Evolutionary conservation across 2,113 vertebrate genomes (phyloP), one percentile per base, ranked within the genome.

Genomic region (Eudorcas thomsonii): DNA sequence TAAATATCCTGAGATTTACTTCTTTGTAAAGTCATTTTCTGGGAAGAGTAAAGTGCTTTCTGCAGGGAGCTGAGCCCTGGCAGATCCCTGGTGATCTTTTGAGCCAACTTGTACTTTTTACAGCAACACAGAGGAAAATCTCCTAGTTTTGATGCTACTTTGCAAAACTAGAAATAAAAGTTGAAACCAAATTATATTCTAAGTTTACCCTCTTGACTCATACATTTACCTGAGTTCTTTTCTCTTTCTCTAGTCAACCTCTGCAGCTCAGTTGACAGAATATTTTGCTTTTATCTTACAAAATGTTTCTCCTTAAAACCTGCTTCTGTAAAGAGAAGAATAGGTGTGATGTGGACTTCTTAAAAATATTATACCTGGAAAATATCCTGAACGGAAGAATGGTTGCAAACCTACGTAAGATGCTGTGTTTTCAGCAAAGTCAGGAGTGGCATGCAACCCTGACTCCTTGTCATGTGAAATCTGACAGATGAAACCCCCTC

Each of bases 221-320:
- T 48, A 4, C n/a, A 25, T 52, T 88, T 83, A 59, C 55, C 55
- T 19, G 26, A 23, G 8, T 36, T 84, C 26, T 36, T 80, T 21
- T 14, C 19, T 71, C 25, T 77, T 87, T 23, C 16, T 36, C 19
- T 6, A 28, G n/a, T n/a, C 64, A 81, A 21, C 33, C 26, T 60
- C 11, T 74, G 36, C 64, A 60, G 14, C 59, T 94, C 10, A 26
- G 60, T 17, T 80, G 77, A 78, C 45, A 67, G 30, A 82, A 21
- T 39, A 26, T 64, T 93, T 74, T 96, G 90, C 16, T 91, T 91
- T 3, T 0, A n/a, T 88, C 33, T 88, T 88, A 16, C 36, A 48
- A 88, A 91, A 26, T 91, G 67, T 91, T 77, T 91, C 87, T 83
- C n/a, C n/a, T 83, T 95, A 67, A 82, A 82, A 96, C 3, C 59